phyloP scores from a whole-genome alignment of 2,888 invertebrate species.

The Crioceris asparagi region DNA sequence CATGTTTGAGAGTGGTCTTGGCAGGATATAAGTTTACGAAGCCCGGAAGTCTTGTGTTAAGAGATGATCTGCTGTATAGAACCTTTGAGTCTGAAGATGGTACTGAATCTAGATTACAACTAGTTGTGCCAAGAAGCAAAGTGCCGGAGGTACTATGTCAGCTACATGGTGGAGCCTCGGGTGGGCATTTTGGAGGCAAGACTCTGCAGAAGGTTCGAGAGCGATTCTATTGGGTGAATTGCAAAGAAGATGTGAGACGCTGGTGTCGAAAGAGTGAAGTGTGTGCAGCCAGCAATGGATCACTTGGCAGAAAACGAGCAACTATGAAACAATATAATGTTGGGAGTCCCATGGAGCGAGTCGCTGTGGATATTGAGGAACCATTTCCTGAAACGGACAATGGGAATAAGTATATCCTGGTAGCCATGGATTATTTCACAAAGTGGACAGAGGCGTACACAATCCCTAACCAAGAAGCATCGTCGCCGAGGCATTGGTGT shows the following conservation, averaged over 20 bases:
- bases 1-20: background rate
- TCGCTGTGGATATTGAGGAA: conserved; percentile 18
- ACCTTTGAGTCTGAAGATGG: conserved; percentile 1
- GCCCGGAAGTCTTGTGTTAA: background rate
- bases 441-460: conserved; percentile 5
- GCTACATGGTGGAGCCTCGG: conserved; percentile 6
- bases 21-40: too few species aligned
- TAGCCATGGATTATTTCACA: conserved; percentile 7
- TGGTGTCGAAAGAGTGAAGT: conserved; percentile 2
- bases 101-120: conserved; percentile 1
- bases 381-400: conserved; percentile 15
- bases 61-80: conserved; percentile 4
- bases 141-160: background rate
- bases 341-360: conserved; percentile 15
- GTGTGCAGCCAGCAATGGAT: conserved; percentile 9
- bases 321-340: conserved; percentile 11
- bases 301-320: conserved; percentile 3
- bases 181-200: conserved; percentile 1
- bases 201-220: conserved; percentile 3
- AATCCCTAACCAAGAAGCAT: conserved; percentile 7
- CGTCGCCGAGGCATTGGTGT: conserved; percentile 17
- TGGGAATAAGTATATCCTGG: conserved; percentile 9
- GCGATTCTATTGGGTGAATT: conserved; percentile 2
- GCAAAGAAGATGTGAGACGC: background rate
- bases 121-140: conserved; percentile 3